phyloP scores from a whole-genome alignment of 2,888 invertebrate genomes.

The Diachrysia chrysitis region DNA sequence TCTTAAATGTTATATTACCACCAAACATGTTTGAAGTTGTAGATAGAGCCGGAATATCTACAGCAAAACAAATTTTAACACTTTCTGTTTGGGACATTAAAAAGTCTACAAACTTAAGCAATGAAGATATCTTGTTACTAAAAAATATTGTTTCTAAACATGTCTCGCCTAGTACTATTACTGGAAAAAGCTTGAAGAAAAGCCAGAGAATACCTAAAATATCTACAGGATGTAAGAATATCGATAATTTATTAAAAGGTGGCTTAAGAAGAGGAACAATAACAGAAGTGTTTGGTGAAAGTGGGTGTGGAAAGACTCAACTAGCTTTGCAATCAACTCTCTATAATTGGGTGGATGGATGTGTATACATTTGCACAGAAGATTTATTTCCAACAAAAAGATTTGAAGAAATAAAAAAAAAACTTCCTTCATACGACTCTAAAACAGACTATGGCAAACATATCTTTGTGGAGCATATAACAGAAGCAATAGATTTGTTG shows the following conservation, averaged over 20 bases:
- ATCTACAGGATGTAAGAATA: constrained; percentile 87
- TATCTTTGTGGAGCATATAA: constrained; percentile 82
- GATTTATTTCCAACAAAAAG: constrained; percentile 89
- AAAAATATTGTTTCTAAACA: constrained; percentile 72
- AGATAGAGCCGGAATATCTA: constrained; percentile 76
- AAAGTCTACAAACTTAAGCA: constrained; percentile 75
- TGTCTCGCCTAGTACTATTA: constrained; percentile 62
- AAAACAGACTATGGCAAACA: constrained; percentile 72
- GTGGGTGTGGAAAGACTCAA: constrained; percentile 95
- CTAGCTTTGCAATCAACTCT: constrained; percentile 92
- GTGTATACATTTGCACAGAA: constrained; percentile 94
- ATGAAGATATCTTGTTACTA: constrained; percentile 72
- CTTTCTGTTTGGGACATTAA: constrained; percentile 78
- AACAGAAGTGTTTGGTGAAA: constrained; percentile 94
- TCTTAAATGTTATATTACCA: constrained; percentile 65
- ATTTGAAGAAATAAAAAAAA: constrained; percentile 77
- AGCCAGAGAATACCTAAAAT: constrained; percentile 65
- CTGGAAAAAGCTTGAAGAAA: constrained; percentile 63
- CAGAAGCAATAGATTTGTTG: constrained; percentile 78
- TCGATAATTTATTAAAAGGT: constrained; percentile 91
- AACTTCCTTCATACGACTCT: constrained; percentile 56
- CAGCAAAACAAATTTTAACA: constrained; percentile 73
- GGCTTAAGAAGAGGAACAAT: constrained; percentile 92
- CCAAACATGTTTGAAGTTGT: constrained; percentile 71
- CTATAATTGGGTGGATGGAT: constrained; percentile 89